These are phyloP conservation scores for Cladorhizidae sp. DNA, from an alignment of 37 sponge, comb jelly and placozoan genomes.

Conservation along the genomic window DNA sequence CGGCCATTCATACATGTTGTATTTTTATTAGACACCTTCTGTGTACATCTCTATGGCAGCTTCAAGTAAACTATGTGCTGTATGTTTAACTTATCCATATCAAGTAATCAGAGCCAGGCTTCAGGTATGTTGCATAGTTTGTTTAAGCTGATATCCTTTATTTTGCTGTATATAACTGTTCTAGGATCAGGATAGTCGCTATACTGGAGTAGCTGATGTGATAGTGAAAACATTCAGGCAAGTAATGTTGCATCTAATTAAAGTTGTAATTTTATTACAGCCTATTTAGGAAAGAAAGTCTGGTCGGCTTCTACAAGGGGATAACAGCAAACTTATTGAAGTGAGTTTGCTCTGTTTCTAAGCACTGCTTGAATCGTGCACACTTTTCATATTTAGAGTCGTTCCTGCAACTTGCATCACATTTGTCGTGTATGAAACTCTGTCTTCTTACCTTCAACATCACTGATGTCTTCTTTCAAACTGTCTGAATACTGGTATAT, in stretches of 20 bases:
- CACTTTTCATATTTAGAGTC: conserved; percentile 53
- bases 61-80: conserved; percentile 83
- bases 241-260: neutral
- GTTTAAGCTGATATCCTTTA: neutral
- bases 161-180: no score
- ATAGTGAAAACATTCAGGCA: conserved; percentile 45
- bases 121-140: conserved; percentile 34
- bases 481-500: no score
- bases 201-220: conserved; percentile 40
- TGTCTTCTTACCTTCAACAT: no score
- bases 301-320: conserved; percentile 92
- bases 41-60: conserved; percentile 85
- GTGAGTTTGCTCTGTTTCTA: conserved; percentile 19
- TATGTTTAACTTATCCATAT: conserved; percentile 87
- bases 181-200: conserved; percentile 66
- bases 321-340: conserved; percentile 81
- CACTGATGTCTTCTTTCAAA: no score
- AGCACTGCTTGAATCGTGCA: neutral
- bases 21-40: conserved; percentile 36
- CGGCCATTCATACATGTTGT: neutral
- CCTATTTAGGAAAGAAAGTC: conserved; percentile 70
- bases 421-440: conserved; percentile 89
- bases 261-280: neutral
- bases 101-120: conserved; percentile 92
- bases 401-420: conserved; percentile 94